Evolutionary conservation across 1,140 invertebrate genomes (phyloP).

Genomic region (Philotrypesis tridentata): DNA sequence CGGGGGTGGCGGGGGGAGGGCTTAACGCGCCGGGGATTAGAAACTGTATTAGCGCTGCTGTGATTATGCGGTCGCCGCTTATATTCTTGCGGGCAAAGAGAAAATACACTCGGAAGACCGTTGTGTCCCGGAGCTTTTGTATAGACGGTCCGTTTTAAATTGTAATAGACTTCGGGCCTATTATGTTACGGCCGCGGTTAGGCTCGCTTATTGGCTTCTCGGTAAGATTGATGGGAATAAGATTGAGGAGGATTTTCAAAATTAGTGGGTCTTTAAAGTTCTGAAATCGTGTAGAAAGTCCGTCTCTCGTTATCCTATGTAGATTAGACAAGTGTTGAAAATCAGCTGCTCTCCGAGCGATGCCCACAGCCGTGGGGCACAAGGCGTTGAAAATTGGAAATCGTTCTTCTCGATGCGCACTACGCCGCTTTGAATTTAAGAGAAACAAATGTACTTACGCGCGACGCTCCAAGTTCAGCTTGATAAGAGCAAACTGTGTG

Average conservation of each 20-base stretch:
- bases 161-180: no score
- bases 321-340: conserved; percentile 54
- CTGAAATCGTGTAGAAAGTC: neutral
- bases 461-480: no score
- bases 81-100: neutral
- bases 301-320: neutral
- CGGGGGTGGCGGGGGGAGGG: no score
- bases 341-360: conserved; percentile 66
- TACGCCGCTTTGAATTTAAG: no score
- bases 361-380: conserved; percentile 25
- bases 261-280: neutral
- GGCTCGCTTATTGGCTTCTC: no score
- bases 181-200: no score
- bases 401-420: no score
- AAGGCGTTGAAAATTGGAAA: no score
- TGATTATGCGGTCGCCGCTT: neutral
- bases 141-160: neutral
- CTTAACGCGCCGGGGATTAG: neutral
- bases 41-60: neutral
- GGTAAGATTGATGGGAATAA: neutral
- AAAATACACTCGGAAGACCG: neutral
- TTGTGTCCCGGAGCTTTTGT: neutral
- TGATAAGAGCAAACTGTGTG: no score
- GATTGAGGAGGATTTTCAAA: neutral
- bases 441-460: no score